These are phyloP conservation scores for Rotaria sp. DNA, from an alignment of 2,888 invertebrate species.

Conservation along the genomic window DNA sequence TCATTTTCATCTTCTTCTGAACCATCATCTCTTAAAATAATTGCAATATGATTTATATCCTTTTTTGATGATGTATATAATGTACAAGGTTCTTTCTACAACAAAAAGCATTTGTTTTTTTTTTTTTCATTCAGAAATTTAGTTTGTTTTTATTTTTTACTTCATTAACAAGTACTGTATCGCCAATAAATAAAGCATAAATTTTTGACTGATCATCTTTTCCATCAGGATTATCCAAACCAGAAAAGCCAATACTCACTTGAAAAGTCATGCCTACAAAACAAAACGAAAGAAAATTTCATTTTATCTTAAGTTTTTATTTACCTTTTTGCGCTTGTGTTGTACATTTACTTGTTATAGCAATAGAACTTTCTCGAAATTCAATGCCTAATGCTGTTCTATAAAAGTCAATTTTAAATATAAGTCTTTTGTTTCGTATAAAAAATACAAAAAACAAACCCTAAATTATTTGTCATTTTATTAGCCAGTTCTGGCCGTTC, in stretches of 20 bases:
- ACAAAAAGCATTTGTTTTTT: not conserved
- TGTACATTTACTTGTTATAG: slow-evolving; percentile 81
- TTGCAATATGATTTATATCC: slow-evolving; percentile 85
- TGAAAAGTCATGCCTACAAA: slow-evolving; percentile 80
- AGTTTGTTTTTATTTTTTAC: slow-evolving; percentile 47
- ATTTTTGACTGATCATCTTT: slow-evolving; percentile 72
- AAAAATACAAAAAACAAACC: slow-evolving; percentile 56
- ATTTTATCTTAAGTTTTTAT: not conserved
- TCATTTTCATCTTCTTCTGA: slow-evolving; percentile 47
- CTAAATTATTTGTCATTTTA: slow-evolving; percentile 85
- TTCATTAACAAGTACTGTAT: slow-evolving; percentile 89
- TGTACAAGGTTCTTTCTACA: slow-evolving; percentile 67
- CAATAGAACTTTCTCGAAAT: slow-evolving; percentile 84
- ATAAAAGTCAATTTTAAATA: slow-evolving; percentile 62
- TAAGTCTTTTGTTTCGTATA: slow-evolving; percentile 28
- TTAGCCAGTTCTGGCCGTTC: slow-evolving; percentile 70
- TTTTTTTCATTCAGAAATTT: slow-evolving; percentile 30
- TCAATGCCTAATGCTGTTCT: slow-evolving; percentile 81
- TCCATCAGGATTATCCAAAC: slow-evolving; percentile 72
- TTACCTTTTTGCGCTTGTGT: slow-evolving; percentile 61
- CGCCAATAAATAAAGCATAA: slow-evolving; percentile 88
- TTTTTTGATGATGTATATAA: slow-evolving; percentile 84
- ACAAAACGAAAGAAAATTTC: not conserved
- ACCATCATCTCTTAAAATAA: slow-evolving; percentile 72
- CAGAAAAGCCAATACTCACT: slow-evolving; percentile 81